phyloP scores from a whole-genome alignment of 1,140 invertebrate genomes.

The Anoplolepis gracilipes region DNA sequence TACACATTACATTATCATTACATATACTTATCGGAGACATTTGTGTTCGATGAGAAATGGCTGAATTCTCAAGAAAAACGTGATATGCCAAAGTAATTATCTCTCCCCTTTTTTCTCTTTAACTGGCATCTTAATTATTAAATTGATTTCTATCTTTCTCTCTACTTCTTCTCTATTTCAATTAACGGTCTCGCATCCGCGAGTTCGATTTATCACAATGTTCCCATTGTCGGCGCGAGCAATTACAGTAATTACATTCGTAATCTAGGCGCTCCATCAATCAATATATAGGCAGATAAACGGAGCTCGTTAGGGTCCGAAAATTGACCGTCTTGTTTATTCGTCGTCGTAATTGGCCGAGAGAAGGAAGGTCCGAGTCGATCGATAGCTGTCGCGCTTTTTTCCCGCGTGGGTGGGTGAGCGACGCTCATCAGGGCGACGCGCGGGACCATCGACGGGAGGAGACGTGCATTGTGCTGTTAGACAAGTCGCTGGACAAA shows the following conservation, averaged over 20 bases:
- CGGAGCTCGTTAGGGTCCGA: slow-evolving; percentile 49
- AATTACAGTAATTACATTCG: slow-evolving; percentile 55
- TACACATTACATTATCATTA: neutral
- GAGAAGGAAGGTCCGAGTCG: slow-evolving; percentile 27
- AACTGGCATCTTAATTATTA: neutral
- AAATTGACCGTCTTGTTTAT: slow-evolving; percentile 59
- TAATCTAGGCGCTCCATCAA: slow-evolving; percentile 48
- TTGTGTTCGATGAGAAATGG: neutral
- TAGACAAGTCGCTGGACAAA: slow-evolving; percentile 31
- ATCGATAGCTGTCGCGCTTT: slow-evolving; percentile 47
- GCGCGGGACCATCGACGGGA: neutral
- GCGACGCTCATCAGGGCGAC: slow-evolving; percentile 13
- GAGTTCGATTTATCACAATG: slow-evolving; percentile 33
- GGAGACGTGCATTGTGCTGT: slow-evolving; percentile 31
- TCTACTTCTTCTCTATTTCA: slow-evolving; percentile 10
- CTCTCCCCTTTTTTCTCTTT: neutral
- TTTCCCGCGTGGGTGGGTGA: slow-evolving; percentile 32
- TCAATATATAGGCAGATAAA: slow-evolving; percentile 48
- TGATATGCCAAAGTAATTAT: neutral
- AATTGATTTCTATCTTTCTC: neutral
- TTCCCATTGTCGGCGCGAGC: slow-evolving; percentile 33
- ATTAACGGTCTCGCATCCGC: slow-evolving; percentile 25
- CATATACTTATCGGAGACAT: neutral
- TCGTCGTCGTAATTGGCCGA: slow-evolving; percentile 43
- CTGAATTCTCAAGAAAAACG: too few relatives aligned